Evolutionary conservation across 2,113 vertebrate species (phyloP).

Genomic region (Bujurquina vittata): DNA sequence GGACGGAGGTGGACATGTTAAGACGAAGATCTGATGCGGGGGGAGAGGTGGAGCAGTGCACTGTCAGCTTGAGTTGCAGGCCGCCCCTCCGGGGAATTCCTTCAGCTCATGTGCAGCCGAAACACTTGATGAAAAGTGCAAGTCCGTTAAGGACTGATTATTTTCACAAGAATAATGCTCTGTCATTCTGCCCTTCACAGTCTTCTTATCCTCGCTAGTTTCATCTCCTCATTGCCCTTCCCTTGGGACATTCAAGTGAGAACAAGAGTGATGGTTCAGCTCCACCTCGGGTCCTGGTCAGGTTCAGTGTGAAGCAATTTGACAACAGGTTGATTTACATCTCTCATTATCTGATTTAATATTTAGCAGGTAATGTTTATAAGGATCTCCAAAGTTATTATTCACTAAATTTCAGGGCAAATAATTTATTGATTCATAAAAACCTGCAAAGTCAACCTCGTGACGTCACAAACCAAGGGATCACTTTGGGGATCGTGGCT

Average conservation of each 20-base stretch:
- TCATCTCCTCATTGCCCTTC: slow-evolving; percentile 37
- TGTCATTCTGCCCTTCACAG: slow-evolving; percentile 29
- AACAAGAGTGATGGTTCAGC: slow-evolving; percentile 42
- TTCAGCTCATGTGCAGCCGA: slow-evolving; percentile 64
- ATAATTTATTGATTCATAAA: not conserved
- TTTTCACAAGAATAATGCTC: slow-evolving; percentile 51
- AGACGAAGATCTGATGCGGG: slow-evolving; percentile 40
- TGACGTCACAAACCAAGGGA: not conserved
- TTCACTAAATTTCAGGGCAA: not conserved
- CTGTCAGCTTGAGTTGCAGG: slow-evolving; percentile 55
- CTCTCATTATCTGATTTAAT: not conserved
- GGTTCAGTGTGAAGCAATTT: slow-evolving; percentile 33
- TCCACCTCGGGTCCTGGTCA: slow-evolving; percentile 51
- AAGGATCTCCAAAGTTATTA: not conserved
- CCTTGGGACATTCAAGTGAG: slow-evolving; percentile 60
- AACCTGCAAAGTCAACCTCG: not conserved
- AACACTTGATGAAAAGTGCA: slow-evolving; percentile 70
- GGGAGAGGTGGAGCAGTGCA: slow-evolving; percentile 8
- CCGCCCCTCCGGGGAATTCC: slow-evolving; percentile 74
- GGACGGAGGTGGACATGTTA: slow-evolving; percentile 61
- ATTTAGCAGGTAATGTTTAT: not conserved
- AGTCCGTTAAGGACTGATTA: slow-evolving; percentile 53
- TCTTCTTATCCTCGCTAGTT: slow-evolving; percentile 14
- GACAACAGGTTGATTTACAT: not conserved
- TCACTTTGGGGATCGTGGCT: not conserved